These are phyloP conservation scores for Ammodytes dubius DNA, from an alignment of 2,113 vertebrate genomes.

Conservation along the genomic window DNA sequence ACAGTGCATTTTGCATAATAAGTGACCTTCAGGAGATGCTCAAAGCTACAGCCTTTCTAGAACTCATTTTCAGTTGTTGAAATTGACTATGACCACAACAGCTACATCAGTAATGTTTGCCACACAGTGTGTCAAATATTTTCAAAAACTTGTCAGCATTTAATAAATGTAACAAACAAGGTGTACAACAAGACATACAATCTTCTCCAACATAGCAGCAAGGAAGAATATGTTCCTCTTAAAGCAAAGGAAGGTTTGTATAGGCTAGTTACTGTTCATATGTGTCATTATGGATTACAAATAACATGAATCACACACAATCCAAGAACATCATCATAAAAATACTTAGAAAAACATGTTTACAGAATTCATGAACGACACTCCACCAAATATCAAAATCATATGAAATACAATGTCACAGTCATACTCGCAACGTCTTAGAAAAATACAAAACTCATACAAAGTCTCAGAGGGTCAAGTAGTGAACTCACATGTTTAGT, in stretches of 20 bases:
- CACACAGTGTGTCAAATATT: not conserved
- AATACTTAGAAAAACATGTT: constrained; percentile 45
- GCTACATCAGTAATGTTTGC: not conserved
- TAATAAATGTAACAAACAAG: not conserved
- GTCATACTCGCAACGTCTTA: constrained; percentile 28
- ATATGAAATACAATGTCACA: constrained; percentile 32
- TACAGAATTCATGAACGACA: constrained; percentile 18
- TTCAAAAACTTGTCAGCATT: not conserved
- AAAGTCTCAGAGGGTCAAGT: not conserved
- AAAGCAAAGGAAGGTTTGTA: not conserved
- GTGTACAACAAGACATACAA: not conserved
- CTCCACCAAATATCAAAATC: constrained; percentile 45
- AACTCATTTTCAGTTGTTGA: not conserved
- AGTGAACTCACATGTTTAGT: not conserved
- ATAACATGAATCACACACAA: not conserved
- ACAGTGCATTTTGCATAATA: no score
- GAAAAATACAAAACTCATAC: constrained; percentile 34
- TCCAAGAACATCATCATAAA: constrained; percentile 11
- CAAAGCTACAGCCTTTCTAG: not conserved
- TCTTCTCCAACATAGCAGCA: not conserved
- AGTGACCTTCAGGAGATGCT: no score
- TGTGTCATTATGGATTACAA: not conserved
- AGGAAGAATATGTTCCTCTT: not conserved
- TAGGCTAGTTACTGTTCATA: not conserved
- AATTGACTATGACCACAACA: not conserved